phyloP scores from a whole-genome alignment of 2,797 vertebrate species.

The Bradypodion ventrale region DNA sequence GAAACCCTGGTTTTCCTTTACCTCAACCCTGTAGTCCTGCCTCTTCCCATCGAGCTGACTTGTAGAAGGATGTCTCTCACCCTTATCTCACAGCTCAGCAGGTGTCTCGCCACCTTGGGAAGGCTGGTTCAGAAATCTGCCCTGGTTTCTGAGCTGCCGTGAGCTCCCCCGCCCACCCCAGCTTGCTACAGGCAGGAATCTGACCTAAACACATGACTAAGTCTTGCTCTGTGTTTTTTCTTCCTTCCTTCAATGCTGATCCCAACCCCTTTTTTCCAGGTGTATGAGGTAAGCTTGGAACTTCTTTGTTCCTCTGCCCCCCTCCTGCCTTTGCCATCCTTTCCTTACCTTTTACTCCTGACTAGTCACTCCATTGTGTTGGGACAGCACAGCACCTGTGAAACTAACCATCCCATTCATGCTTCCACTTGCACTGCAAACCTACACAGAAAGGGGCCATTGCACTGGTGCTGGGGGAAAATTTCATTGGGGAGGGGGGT shows the following conservation, averaged over 20 bases:
- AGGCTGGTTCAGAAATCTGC: neutral
- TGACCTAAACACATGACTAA: slow-evolving; percentile 70
- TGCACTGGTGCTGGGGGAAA: slow-evolving; percentile 23
- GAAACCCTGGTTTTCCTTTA: neutral
- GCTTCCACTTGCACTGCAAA: slow-evolving; percentile 43
- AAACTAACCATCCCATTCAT: slow-evolving; percentile 56
- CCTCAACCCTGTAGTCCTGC: neutral
- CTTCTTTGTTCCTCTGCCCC: slow-evolving; percentile 62
- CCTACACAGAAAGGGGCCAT: slow-evolving; percentile 56
- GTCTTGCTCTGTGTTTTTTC: slow-evolving; percentile 79
- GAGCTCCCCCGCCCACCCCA: neutral
- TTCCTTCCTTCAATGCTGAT: slow-evolving; percentile 83
- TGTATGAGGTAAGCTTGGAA: slow-evolving; percentile 89
- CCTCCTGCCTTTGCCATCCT: slow-evolving; percentile 52
- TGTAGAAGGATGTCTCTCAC: neutral
- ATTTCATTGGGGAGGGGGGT: neutral
- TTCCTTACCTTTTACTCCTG: slow-evolving; percentile 50
- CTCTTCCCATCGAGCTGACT: neutral
- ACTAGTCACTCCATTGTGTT: slow-evolving; percentile 40
- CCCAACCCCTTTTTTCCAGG: slow-evolving; percentile 89
- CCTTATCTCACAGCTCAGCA: neutral
- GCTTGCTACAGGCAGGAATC: slow-evolving; percentile 38
- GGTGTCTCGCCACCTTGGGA: neutral
- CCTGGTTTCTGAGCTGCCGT: neutral
- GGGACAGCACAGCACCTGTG: slow-evolving; percentile 40